Conservation (phyloP, 1,140 invertebrate species). For the Scaptodrosophila lebanonensis region DNA sequence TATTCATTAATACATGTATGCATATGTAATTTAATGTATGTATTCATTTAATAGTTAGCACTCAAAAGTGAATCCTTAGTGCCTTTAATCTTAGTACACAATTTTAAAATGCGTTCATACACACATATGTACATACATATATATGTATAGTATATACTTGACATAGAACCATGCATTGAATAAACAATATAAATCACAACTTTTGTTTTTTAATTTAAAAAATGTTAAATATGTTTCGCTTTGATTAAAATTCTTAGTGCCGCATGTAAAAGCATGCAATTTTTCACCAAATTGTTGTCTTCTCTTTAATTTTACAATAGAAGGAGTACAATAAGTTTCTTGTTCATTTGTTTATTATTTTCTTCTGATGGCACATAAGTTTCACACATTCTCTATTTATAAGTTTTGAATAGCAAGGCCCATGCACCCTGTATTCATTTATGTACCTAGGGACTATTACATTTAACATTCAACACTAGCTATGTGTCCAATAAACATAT, state of each 20-base stretch:
- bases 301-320: conserved; percentile 8
- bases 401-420: conserved; percentile 30
- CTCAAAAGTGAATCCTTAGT: too few species aligned
- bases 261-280: too few species aligned
- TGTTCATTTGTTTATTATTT: conserved; percentile 16
- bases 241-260: conserved; percentile 2
- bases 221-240: conserved; percentile 7
- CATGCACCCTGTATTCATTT: conserved; percentile 32
- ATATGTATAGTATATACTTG: conserved; percentile 17
- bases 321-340: conserved; percentile 17
- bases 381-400: conserved; percentile 49
- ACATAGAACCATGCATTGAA: conserved; percentile 64
- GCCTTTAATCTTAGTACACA: conserved; percentile 19
- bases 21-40: background rate
- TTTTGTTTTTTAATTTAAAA: conserved; percentile 33
- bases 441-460: too few species aligned
- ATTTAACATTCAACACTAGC: too few species aligned
- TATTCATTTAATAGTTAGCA: background rate
- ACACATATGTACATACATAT: conserved; percentile 27
- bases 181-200: conserved; percentile 69
- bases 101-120: conserved; percentile 27
- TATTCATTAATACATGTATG: conserved; percentile 5
- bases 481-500: too few species aligned
- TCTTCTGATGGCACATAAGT: conserved; percentile 65
- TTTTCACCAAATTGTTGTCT: conserved; percentile 24